Conservation (phyloP, 2,113 vertebrate species). For the Machaerirhynchus nigripectus region DNA sequence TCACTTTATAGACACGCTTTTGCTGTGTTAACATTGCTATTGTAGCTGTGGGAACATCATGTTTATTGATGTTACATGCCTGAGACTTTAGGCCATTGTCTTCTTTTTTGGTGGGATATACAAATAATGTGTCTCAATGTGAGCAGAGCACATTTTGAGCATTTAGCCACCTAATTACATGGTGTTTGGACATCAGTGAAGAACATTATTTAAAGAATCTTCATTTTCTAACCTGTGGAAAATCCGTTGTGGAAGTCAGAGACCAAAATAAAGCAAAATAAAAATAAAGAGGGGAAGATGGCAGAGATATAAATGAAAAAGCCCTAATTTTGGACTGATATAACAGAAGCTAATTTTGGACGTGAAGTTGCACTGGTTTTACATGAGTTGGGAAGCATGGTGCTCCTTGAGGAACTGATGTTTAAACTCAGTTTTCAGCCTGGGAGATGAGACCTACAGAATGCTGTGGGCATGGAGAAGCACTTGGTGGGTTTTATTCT, state of each 20-base stretch:
- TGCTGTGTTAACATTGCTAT: not conserved
- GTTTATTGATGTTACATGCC: not conserved
- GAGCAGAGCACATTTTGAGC: not conserved
- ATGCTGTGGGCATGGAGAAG: not conserved
- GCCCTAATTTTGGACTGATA: not conserved
- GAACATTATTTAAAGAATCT: not conserved
- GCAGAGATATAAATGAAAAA: not conserved
- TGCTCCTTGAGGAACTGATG: not conserved
- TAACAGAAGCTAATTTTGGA: not conserved
- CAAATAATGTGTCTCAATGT: not conserved
- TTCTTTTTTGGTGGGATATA: not conserved
- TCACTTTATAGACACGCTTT: not conserved
- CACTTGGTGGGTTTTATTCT: not conserved
- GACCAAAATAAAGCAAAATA: not conserved
- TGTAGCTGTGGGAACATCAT: not conserved
- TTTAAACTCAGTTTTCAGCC: not conserved
- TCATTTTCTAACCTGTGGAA: not conserved
- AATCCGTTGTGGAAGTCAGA: not conserved
- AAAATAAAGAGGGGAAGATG: not conserved
- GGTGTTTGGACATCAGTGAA: not conserved
- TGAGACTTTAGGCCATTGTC: not conserved
- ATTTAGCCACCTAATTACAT: fast-evolving
- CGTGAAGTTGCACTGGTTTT: not conserved
- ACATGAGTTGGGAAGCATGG: not conserved
- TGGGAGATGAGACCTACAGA: not conserved